Evolutionary conservation across 2,888 invertebrate genomes (phyloP).

Genomic region (Ecdyonurus torrentis): DNA sequence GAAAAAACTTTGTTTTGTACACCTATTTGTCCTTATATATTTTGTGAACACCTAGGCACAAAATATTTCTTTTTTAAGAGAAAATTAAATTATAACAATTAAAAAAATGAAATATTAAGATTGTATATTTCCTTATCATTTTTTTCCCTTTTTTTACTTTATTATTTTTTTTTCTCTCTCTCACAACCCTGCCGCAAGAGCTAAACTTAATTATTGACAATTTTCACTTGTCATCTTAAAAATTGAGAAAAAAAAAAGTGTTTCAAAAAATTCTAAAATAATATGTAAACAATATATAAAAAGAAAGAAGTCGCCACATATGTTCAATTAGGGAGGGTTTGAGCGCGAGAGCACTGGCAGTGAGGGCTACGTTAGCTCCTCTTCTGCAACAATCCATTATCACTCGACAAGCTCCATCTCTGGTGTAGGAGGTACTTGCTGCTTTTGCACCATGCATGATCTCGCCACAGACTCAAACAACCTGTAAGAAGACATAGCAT

Average conservation of each 20-base stretch:
- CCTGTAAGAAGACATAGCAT: conserved; percentile 41
- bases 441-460: conserved; percentile 80
- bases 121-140: no score
- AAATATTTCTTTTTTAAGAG: not conserved
- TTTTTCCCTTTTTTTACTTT: no score
- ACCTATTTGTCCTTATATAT: not conserved
- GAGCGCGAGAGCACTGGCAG: no score
- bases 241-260: not conserved
- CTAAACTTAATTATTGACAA: not conserved
- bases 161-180: not conserved
- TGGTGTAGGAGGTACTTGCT: conserved; percentile 40
- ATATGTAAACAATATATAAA: not conserved
- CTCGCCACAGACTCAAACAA: conserved; percentile 92
- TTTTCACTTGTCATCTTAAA: not conserved
- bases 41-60: not conserved
- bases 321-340: not conserved
- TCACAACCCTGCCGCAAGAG: not conserved
- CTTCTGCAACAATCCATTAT: not conserved
- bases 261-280: not conserved
- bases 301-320: not conserved
- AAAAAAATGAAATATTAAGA: no score
- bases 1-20: not conserved
- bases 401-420: conserved; percentile 36
- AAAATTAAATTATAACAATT: no score
- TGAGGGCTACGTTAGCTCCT: not conserved